Conservation (phyloP, 2,888 invertebrate species). For the Acheta domesticus region DNA sequence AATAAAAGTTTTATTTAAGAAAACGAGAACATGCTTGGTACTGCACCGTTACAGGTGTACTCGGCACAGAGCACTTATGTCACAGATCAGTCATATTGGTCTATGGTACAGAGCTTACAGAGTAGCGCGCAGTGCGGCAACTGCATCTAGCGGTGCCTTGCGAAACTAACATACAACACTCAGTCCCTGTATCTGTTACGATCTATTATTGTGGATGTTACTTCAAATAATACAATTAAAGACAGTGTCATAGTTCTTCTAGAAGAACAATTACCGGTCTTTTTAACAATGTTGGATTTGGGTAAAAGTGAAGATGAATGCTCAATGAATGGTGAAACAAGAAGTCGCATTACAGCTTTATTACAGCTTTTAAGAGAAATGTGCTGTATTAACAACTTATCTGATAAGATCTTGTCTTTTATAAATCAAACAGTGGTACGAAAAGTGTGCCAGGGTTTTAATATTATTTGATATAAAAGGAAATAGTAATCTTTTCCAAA, state of each 20-base stretch:
- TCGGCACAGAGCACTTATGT: too few relatives aligned
- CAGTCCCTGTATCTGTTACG: constrained; percentile 33
- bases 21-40: too few relatives aligned
- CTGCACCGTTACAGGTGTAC: too few relatives aligned
- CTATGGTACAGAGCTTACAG: too few relatives aligned
- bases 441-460: constrained; percentile 48
- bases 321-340: constrained; percentile 43
- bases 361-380: constrained; percentile 52
- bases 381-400: constrained; percentile 44
- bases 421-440: constrained; percentile 47
- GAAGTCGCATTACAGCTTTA: constrained; percentile 49
- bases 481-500: constrained; percentile 43
- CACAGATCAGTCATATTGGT: too few relatives aligned
- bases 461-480: constrained; percentile 43
- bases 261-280: constrained; percentile 38
- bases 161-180: too few relatives aligned
- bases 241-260: background rate
- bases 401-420: constrained; percentile 46
- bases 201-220: constrained; percentile 19
- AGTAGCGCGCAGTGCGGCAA: too few relatives aligned
- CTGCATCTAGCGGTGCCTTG: too few relatives aligned
- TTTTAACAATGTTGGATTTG: constrained; percentile 47
- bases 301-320: constrained; percentile 43
- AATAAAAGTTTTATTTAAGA: too few relatives aligned
- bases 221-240: background rate